These are phyloP conservation scores for Phaedon cochleariae DNA, from an alignment of 2,888 invertebrate genomes.

Conservation along the genomic window DNA sequence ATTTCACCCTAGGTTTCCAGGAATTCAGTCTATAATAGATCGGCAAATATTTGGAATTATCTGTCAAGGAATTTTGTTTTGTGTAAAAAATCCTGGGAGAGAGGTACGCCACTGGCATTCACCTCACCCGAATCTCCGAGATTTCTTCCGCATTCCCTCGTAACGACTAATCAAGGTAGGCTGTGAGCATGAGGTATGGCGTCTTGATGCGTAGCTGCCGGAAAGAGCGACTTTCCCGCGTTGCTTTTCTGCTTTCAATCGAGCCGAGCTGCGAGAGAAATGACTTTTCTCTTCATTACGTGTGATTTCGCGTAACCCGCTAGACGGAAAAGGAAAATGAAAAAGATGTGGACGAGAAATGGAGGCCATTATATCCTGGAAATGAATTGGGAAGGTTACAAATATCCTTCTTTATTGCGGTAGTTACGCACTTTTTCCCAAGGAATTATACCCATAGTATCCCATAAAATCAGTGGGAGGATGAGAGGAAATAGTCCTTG, in stretches of 20 bases:
- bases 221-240: conserved; percentile 16
- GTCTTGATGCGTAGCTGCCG: conserved; percentile 22
- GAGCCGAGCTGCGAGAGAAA: conserved; percentile 23
- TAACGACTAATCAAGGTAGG: conserved; percentile 33
- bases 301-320: conserved; percentile 22
- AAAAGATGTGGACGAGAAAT: neutral
- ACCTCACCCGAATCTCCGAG: conserved; percentile 23
- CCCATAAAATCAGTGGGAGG: too few relatives aligned
- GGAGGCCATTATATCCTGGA: neutral
- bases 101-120: neutral
- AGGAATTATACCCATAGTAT: too few relatives aligned
- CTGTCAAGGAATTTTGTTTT: too few relatives aligned
- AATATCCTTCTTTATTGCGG: neutral
- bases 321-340: neutral
- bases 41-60: too few relatives aligned
- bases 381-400: neutral
- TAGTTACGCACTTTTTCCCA: too few relatives aligned
- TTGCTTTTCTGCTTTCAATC: conserved; percentile 29
- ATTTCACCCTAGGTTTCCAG: too few relatives aligned
- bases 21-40: too few relatives aligned
- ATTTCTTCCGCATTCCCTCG: conserved; percentile 25
- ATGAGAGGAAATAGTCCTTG: too few relatives aligned
- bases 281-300: conserved; percentile 32
- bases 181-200: conserved; percentile 31
- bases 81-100: neutral